Evolutionary conservation across 2,888 invertebrate genomes (phyloP), one percentile per base, ranked within the genome.

Genomic region (Drosophila robusta): DNA sequence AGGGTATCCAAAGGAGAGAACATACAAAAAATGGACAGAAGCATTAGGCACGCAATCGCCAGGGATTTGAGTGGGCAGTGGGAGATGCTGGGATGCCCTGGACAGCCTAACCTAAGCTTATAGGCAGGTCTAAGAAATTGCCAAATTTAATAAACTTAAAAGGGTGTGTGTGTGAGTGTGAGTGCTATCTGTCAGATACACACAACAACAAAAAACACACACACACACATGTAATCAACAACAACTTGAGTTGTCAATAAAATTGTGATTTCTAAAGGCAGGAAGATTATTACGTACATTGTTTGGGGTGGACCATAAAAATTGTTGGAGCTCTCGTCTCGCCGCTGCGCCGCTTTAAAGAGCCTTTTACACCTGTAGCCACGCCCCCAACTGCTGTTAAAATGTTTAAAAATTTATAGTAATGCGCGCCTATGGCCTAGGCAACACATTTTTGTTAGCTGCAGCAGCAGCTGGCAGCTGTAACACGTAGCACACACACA

Each of bases 111-210:
- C 41, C 73, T 75, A 63, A 67, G 78, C 76, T 65, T 49, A 65
- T 76, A 70, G 62, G 69, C 70, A 70, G 70, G 68, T 70, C 80
- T 81, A 77, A 87, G 81, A 83, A 79, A 89, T 89, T 89, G 89
- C 77, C 75, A 89, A 88, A 89, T 89, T 89, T 90, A 90, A 89
- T 89, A 89, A 90, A 89, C 87, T 78, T 89, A 87, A 87, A 90
- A 88, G 90, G 89, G 84, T 89, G 70, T 76, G 70, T 54, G 49
- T 70, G 63, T 16, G 32, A n/a, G 49, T 49, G 47, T 38, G 51
- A 55, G 46, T 66, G 54, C 26, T 60, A 70, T 70, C 81, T 75
- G 70, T 70, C 67, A 71, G 70, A 64, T 68, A 83, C 75, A 71
- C 61, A 73, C 66, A 73, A 76, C 18, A 18, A 18, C 1, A 18